Base-by-base conservation (phyloP, 2,113 vertebrate genomes). In the Riparia riparia region DNA sequence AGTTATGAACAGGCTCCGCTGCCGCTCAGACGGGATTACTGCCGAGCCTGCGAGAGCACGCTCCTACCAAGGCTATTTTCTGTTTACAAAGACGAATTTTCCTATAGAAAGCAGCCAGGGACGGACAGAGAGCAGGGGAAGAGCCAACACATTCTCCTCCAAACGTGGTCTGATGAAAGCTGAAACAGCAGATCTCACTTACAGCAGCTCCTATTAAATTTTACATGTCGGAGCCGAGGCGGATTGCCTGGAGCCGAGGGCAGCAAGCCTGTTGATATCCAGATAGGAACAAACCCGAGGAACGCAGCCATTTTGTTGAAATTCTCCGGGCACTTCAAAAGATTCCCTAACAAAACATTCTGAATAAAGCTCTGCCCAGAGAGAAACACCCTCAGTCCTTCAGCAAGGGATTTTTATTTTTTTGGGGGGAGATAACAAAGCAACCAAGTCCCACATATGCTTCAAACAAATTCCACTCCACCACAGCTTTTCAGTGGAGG, bases 271-370 rank as follows among this genome's bases (percentile, higher is more conserved):
- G 82, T 39, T 73, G 82, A 86, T 70, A 81, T 2, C 85, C 85
- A 54, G 85, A 60, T 2, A 37, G 64, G 45, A 95, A 45, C 0
- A 16, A 78, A 89, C 37, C 73, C 1, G 3, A 82, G 81, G 32
- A 90, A 92, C 68, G 86, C 82, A 95, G 95, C 85, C 96, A 94
- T 96, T 92, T 96, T 95, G 88, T 74, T 28, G 51, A 26, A 95
- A 91, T 81, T 88, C 87, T 70, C 58, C 1, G 0, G n/a, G 60
- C 50, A 28, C 86, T 86, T 78, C n/a, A 24, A 54, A 45, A 77
- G 77, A 61, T 42, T 54, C 7, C 1, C 63, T 80, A 58, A 85
- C 65, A 65, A 76, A 82, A 69, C 63, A 78, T 24, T 61, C 39
- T 0, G 0, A 57, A 64, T 9, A 65, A 88, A 91, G 89, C 85